These are phyloP conservation scores for Actias luna DNA, from an alignment of 2,888 invertebrate genomes.

Conservation along the genomic window DNA sequence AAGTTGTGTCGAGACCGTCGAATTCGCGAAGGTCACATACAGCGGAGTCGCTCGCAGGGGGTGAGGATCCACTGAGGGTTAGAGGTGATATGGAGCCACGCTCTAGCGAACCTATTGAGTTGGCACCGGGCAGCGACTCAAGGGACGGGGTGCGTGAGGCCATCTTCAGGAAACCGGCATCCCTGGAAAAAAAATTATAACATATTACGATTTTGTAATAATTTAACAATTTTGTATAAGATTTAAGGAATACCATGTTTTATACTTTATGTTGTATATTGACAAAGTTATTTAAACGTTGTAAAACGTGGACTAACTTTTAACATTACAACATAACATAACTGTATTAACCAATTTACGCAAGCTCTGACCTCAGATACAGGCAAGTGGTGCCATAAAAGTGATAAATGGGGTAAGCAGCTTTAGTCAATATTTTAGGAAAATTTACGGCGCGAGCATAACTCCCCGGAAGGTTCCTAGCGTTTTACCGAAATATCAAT, in stretches of 20 bases:
- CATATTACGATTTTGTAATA: constrained; percentile 21
- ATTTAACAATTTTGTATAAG: too few species aligned
- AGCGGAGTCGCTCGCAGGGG: constrained; percentile 92
- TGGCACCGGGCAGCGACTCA: constrained; percentile 95
- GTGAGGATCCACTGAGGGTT: constrained; percentile 93
- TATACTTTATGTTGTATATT: too few species aligned
- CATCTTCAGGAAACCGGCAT: constrained; percentile 95
- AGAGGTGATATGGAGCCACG: constrained; percentile 91
- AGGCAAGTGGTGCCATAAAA: constrained; percentile 51
- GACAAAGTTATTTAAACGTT: neutral
- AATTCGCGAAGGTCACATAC: constrained; percentile 87
- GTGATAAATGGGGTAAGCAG: constrained; percentile 63
- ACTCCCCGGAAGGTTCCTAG: constrained; percentile 51
- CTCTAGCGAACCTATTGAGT: constrained; percentile 94
- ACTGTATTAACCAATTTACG: constrained; percentile 46
- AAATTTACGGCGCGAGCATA: constrained; percentile 56
- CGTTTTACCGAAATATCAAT: constrained; percentile 61
- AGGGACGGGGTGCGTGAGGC: constrained; percentile 96
- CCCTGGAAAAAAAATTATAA: constrained; percentile 83
- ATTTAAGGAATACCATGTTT: too few species aligned
- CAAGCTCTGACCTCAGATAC: constrained; percentile 55
- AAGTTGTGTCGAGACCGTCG: constrained; percentile 83
- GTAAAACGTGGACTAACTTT: constrained; percentile 15
- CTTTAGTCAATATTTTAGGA: constrained; percentile 60
- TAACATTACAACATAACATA: constrained; percentile 37